These are phyloP conservation scores for Eupithecia insigniata DNA, from an alignment of 2,888 invertebrate genomes.

Conservation along the genomic window DNA sequence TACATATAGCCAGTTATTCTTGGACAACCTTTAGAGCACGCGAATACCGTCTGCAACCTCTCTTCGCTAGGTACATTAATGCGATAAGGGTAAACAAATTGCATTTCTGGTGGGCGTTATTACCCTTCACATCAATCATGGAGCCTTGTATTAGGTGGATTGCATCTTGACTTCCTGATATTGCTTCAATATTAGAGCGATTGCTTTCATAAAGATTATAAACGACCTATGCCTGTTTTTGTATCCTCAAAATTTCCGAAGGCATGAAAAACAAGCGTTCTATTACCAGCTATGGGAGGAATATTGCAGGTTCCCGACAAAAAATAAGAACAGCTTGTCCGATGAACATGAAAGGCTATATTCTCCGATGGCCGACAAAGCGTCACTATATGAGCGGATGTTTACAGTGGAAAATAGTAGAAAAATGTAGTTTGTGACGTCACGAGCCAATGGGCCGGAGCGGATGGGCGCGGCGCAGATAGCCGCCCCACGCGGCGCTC, in stretches of 20 bases:
- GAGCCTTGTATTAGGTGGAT: conserved; percentile 68
- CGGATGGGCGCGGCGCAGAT: conserved; percentile 57
- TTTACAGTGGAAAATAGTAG: conserved; percentile 75
- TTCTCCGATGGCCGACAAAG: conserved; percentile 54
- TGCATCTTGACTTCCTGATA: conserved; percentile 32
- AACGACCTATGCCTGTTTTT: background rate
- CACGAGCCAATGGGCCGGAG: conserved; percentile 78
- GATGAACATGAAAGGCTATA: conserved; percentile 25
- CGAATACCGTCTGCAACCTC: background rate
- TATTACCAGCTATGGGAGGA: background rate
- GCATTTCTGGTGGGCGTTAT: conserved; percentile 81
- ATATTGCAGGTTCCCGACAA: background rate
- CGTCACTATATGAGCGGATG: conserved; percentile 73
- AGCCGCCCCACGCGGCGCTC: conserved; percentile 49
- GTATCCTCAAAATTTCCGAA: background rate
- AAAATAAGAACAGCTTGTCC: conserved; percentile 15
- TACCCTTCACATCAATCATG: conserved; percentile 83
- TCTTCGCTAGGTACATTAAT: conserved; percentile 66
- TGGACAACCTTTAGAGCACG: background rate
- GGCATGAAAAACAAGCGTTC: background rate
- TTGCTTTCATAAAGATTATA: background rate
- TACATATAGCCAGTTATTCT: background rate
- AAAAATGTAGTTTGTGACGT: conserved; percentile 74
- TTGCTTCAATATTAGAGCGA: conserved; percentile 10
- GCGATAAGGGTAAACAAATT: conserved; percentile 83